Conservation (phyloP, 2,888 invertebrate genomes). For the Arctia plantaginis region DNA sequence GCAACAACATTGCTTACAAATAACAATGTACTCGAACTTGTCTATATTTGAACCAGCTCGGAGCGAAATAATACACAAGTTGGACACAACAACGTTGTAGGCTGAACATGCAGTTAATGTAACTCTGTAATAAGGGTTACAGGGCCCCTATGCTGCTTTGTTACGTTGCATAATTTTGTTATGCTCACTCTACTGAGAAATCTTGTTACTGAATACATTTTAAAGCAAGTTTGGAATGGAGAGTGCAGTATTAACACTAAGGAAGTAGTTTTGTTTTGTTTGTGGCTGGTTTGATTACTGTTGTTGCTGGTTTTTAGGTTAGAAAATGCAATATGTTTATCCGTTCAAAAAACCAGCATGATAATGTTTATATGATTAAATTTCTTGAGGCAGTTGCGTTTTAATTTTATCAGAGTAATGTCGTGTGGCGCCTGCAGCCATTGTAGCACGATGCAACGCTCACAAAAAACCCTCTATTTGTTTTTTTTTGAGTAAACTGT, state of each 20-base stretch:
- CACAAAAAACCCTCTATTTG: too few species aligned
- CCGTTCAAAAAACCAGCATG: background rate
- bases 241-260: slow-evolving; percentile 47
- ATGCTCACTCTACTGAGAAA: slow-evolving; percentile 72
- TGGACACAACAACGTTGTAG: slow-evolving; percentile 58
- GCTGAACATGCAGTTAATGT: slow-evolving; percentile 70
- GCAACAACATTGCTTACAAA: slow-evolving; percentile 23
- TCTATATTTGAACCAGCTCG: slow-evolving; percentile 50
- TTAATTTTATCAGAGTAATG: background rate
- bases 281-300: slow-evolving; percentile 32
- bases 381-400: background rate
- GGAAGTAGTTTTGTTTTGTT: slow-evolving; percentile 28
- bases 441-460: too few species aligned
- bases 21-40: slow-evolving; percentile 7
- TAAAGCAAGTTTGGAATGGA: slow-evolving; percentile 49
- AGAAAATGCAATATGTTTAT: background rate
- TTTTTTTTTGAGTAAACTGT: too few species aligned
- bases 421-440: too few species aligned
- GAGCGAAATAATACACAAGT: slow-evolving; percentile 73
- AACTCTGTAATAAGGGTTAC: slow-evolving; percentile 79
- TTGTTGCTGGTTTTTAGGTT: slow-evolving; percentile 11
- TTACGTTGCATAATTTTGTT: slow-evolving; percentile 77
- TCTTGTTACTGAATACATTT: slow-evolving; percentile 65
- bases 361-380: background rate
- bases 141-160: slow-evolving; percentile 60